These are phyloP conservation scores for Bettongia penicillata DNA, from an alignment of 2,113 vertebrate genomes.

Conservation along the genomic window DNA sequence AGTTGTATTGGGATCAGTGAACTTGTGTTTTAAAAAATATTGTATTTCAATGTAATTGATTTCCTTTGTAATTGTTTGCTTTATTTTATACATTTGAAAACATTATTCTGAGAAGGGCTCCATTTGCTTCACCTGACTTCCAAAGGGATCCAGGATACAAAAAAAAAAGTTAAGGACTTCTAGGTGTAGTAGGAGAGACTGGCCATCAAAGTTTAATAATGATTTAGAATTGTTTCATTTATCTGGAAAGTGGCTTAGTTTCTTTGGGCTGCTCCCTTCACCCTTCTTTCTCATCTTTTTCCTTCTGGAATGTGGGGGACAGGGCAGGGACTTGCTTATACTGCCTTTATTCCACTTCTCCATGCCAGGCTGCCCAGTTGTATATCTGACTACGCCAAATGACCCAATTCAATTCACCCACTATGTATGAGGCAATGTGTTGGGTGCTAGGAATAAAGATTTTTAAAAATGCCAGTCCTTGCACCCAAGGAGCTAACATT, in stretches of 20 bases:
- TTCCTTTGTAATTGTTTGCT: too few species aligned
- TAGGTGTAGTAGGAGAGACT: background rate
- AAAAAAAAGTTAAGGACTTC: background rate
- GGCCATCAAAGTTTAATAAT: background rate
- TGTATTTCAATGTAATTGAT: background rate
- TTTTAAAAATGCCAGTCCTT: too few species aligned
- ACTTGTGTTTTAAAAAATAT: background rate
- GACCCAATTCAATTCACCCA: too few species aligned
- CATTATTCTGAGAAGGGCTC: too few species aligned
- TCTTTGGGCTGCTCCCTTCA: background rate
- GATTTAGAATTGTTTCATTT: background rate
- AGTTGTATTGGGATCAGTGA: background rate
- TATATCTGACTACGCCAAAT: too few species aligned
- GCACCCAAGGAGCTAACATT: too few species aligned
- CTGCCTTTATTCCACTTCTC: background rate
- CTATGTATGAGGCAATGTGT: too few species aligned
- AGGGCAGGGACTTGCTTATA: background rate
- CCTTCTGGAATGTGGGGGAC: background rate
- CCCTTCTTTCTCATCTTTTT: background rate
- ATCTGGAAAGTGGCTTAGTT: background rate
- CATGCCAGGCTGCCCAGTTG: too few species aligned
- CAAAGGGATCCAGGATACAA: background rate
- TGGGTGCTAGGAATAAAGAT: too few species aligned
- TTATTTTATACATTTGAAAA: too few species aligned
- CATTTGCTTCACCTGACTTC: too few species aligned